Percentiles rank a stretch among this genome's conserved stretches.
Conservation (phyloP, 2,797 vertebrate genomes). For the Clamator glandarius region DNA sequence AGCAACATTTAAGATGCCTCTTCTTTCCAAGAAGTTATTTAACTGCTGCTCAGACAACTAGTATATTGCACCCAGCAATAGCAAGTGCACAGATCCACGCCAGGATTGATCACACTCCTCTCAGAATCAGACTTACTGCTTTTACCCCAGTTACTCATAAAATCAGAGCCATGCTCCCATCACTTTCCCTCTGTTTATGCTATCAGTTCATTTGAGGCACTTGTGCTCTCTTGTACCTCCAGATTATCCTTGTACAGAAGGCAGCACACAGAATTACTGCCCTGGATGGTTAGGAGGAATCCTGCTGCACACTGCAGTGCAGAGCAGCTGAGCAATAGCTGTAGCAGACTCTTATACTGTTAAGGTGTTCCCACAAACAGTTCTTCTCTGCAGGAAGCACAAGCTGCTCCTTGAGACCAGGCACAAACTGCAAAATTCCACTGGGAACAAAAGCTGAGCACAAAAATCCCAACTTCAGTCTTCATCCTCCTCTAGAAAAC, state of each 20-base stretch:
- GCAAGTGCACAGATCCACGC: background rate
- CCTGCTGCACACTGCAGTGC: background rate
- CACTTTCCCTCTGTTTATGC: background rate
- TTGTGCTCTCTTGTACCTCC: background rate
- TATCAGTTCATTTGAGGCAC: background rate
- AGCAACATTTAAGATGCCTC: background rate
- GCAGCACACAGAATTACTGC: background rate
- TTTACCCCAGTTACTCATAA: constrained; percentile 41
- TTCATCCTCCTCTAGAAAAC: background rate
- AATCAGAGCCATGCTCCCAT: background rate
- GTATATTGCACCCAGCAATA: background rate
- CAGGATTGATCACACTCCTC: constrained; percentile 34
- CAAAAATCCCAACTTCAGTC: background rate
- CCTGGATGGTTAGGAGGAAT: background rate
- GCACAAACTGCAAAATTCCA: background rate
- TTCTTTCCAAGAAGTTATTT: background rate
- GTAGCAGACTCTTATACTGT: background rate
- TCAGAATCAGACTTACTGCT: background rate
- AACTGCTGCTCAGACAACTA: background rate
- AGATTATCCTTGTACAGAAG: background rate
- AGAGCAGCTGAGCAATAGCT: background rate
- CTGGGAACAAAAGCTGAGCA: background rate
- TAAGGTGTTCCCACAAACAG: background rate
- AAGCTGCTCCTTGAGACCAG: background rate
- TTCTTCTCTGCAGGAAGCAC: background rate